phyloP scores from a whole-genome alignment of 1,140 invertebrate species.

The Drosophila biarmipes region DNA sequence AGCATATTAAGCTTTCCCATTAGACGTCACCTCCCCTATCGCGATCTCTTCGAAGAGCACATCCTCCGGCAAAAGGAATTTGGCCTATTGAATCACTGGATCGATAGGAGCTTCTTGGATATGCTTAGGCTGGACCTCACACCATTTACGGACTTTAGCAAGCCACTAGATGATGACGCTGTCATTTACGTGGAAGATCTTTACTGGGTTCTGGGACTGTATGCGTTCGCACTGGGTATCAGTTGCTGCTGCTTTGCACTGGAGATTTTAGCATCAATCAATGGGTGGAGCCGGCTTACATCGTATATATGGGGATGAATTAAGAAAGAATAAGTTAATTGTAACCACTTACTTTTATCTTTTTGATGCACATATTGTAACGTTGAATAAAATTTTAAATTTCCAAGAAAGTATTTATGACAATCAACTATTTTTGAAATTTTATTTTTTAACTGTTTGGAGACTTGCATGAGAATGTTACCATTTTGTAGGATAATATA shows the following conservation, averaged over 20 bases:
- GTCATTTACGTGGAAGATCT: slow-evolving; percentile 39
- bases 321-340: background rate
- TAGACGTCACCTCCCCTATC: slow-evolving; percentile 39
- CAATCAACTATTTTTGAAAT: too few relatives aligned
- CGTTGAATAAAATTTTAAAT: background rate
- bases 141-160: slow-evolving; percentile 33
- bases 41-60: slow-evolving; percentile 52
- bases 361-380: background rate
- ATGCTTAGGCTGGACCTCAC: slow-evolving; percentile 43
- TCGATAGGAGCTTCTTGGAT: slow-evolving; percentile 35
- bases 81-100: slow-evolving; percentile 45
- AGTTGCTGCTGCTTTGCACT: slow-evolving; percentile 38
- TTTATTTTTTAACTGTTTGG: too few relatives aligned
- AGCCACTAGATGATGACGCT: slow-evolving; percentile 14
- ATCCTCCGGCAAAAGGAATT: slow-evolving; percentile 43
- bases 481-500: too few relatives aligned
- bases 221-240: slow-evolving; percentile 6
- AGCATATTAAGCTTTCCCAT: slow-evolving; percentile 33
- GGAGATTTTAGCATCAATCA: slow-evolving; percentile 10
- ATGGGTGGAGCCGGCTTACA: background rate
- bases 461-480: too few relatives aligned
- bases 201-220: slow-evolving; percentile 36
- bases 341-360: background rate
- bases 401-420: background rate
- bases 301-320: background rate